Base-by-base conservation (phyloP, 2,113 vertebrate species). In the Maccullochella peelii region DNA sequence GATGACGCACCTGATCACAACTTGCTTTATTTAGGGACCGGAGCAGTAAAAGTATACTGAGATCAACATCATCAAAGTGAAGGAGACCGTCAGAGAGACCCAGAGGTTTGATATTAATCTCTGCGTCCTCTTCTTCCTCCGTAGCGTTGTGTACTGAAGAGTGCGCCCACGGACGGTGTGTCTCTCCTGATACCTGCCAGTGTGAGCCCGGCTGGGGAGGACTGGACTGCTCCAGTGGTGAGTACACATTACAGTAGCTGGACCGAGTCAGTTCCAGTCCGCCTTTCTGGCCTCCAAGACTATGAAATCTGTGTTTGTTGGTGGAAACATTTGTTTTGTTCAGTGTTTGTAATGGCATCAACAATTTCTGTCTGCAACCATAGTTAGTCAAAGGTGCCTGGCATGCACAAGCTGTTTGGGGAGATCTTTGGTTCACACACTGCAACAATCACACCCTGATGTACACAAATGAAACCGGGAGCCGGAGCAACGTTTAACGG, bases 171-270 rank as follows among this genome's bases (percentile, higher is more conserved):
- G 97, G 97, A 50, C 96, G 96, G 4, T 99, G 97, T 0, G 95
- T 99, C 33, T 97, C 97, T 77, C 97, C 97, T 0, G 97, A 99
- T 49, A 97, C 97, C 23, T 99, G 97, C 89, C 97, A 97, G 73
- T 99, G 97, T 70, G 97, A 99, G 62, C 97, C 97, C 0, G 97
- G 97, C 76, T 98, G 97, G 97, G 97, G 97, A 86, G 97, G 97
- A 1, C 94, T 95, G 1, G 97, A 98, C 88, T 99, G 97, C 91
- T 98, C 97, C 42, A 98, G 97, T 9, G 97, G 97, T 98, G 93
- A 97, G 97, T 85, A 0, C 40, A 40, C 0, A 27, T 6, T 1
- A 21, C 8, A 33, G 44, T 3, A 47, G 44, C 44, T 47, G 42
- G 11, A 42, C 42, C 6, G 1, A 10, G 21, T 54, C 8, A 23